Percentiles rank a stretch among this genome's conserved stretches.
Evolutionary conservation across 2,888 invertebrate genomes (phyloP).

Genomic region (Xylophagus ater): DNA sequence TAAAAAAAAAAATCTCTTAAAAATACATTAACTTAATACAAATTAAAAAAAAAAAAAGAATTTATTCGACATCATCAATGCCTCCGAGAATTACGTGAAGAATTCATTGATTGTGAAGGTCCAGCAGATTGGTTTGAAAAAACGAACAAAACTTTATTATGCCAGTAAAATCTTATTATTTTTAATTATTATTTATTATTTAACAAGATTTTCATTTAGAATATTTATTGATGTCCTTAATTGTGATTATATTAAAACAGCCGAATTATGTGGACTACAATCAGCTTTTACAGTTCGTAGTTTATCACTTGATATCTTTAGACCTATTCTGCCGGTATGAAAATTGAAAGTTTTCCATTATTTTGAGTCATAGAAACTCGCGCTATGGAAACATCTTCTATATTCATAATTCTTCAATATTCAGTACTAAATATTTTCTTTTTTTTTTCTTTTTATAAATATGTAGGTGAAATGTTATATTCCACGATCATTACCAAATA

Average conservation of each 20-base stretch:
- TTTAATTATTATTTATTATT: slow-evolving; percentile 1
- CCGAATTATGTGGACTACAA: slow-evolving; percentile 41
- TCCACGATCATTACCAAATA: slow-evolving; percentile 24
- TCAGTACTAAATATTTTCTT: too few relatives aligned
- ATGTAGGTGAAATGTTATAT: slow-evolving; percentile 23
- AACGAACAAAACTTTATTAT: slow-evolving; percentile 34
- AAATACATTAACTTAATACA: too few relatives aligned
- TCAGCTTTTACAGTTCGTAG: slow-evolving; percentile 36
- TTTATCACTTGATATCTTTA: slow-evolving; percentile 24
- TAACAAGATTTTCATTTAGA: slow-evolving; percentile 22
- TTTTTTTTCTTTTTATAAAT: too few relatives aligned
- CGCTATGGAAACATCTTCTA: too few relatives aligned
- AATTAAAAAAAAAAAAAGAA: too few relatives aligned
- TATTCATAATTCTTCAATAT: too few relatives aligned
- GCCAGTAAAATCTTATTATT: slow-evolving; percentile 30
- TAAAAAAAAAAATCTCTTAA: neutral
- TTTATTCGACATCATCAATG: slow-evolving; percentile 35
- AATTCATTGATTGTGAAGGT: slow-evolving; percentile 43
- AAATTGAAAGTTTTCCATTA: too few relatives aligned
- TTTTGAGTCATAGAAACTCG: too few relatives aligned
- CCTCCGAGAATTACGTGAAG: slow-evolving; percentile 38
- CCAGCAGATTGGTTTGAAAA: slow-evolving; percentile 46
- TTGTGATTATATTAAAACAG: slow-evolving; percentile 43
- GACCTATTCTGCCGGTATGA: neutral
- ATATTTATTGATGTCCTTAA: slow-evolving; percentile 41